Evolutionary conservation across 2,113 vertebrate genomes (phyloP).

Genomic region (Eolophus roseicapilla): DNA sequence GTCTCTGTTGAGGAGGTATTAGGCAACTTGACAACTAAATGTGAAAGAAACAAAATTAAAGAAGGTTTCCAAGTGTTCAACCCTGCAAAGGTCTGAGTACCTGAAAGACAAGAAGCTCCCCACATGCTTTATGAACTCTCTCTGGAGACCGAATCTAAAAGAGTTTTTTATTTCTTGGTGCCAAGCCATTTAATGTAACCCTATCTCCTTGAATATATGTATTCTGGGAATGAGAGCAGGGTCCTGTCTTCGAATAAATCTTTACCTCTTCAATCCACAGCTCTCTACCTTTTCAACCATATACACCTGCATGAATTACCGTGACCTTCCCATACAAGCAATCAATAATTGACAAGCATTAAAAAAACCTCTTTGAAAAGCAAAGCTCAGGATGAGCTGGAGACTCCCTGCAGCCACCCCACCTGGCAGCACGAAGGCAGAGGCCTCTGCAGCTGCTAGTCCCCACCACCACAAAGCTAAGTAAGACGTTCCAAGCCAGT

Average conservation of each 20-base stretch:
- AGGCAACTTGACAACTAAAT: neutral
- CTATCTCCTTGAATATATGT: neutral
- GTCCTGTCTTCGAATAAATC: neutral
- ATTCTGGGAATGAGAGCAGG: neutral
- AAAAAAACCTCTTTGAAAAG: neutral
- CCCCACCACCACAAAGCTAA: neutral
- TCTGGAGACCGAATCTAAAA: neutral
- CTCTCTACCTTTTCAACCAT: neutral
- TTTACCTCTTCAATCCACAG: neutral
- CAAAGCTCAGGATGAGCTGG: neutral
- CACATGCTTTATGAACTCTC: neutral
- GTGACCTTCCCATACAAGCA: neutral
- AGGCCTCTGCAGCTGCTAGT: rapidly evolving
- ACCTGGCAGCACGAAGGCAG: neutral
- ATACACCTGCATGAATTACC: neutral
- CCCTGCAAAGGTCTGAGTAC: neutral
- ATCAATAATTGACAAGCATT: neutral
- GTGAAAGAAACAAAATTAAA: neutral
- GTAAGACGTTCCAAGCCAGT: neutral
- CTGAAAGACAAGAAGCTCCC: neutral
- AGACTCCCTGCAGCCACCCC: neutral
- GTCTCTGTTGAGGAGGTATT: neutral
- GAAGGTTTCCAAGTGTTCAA: neutral
- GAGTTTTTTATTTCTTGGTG: neutral
- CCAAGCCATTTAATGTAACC: neutral